Conservation (phyloP, 2,888 invertebrate species). For the Druceiella hillmani region DNA sequence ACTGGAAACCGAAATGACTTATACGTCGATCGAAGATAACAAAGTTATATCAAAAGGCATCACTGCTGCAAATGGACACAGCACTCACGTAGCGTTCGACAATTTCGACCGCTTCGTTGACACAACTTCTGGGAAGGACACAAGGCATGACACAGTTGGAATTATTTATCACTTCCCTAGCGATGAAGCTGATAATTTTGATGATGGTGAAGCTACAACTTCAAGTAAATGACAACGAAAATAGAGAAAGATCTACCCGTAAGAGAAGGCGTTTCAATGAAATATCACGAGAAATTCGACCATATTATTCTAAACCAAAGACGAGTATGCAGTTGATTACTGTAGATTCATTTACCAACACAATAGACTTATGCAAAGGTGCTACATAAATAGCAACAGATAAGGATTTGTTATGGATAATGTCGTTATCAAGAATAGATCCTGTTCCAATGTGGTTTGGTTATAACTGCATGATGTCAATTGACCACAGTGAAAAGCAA, state of each 20-base stretch:
- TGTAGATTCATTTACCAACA: constrained; percentile 14
- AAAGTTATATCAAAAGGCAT: too few species aligned
- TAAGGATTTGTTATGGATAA: constrained; percentile 27
- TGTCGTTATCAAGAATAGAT: too few species aligned
- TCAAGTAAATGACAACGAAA: constrained; percentile 17
- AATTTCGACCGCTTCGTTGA: constrained; percentile 21
- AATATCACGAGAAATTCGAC: constrained; percentile 21
- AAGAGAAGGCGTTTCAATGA: constrained; percentile 23
- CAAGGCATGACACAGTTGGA: constrained; percentile 18
- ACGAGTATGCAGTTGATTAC: constrained; percentile 19
- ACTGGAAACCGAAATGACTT: constrained; percentile 22
- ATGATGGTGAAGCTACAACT: constrained; percentile 18
- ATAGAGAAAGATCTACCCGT: constrained; percentile 11
- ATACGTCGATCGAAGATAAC: constrained; percentile 15
- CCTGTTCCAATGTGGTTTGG: constrained; percentile 28
- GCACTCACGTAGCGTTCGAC: constrained; percentile 28
- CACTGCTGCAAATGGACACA: constrained; percentile 19
- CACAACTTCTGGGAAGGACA: constrained; percentile 18
- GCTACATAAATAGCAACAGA: constrained; percentile 21
- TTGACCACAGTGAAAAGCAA: constrained; percentile 23
- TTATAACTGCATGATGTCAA: constrained; percentile 23
- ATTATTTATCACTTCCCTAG: constrained; percentile 23
- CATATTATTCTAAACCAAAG: constrained; percentile 16
- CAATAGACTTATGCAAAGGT: constrained; percentile 9
- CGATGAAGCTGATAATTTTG: constrained; percentile 16